Base-by-base conservation (phyloP, 2,113 vertebrate species). In the Actenoides lindsayi region DNA sequence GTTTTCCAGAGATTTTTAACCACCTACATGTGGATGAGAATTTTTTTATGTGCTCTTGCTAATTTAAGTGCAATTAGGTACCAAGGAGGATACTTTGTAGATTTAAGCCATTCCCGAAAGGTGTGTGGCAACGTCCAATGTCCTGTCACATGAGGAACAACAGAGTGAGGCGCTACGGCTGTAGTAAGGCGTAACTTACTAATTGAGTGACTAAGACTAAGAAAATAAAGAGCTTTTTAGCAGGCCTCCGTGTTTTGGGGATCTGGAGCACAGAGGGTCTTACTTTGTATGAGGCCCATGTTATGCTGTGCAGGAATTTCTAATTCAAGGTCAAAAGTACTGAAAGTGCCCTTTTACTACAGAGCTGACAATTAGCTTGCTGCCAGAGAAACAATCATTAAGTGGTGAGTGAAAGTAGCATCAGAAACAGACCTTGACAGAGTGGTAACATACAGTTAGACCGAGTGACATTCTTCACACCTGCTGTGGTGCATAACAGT, bases 401-500 rank as follows among this genome's bases (percentile, higher is more conserved):
- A 91, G 93, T 96, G 96, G 87, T 90, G 96, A 97, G 89, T 96
- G 95, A 92, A 62, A 64, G n/a, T 30, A 21, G 87, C 1, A 11
- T 95, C 80, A 96, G 94, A 89, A 90, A 33, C 3, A 4, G 89
- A 95, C 87, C 86, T 92, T 96, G 96, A 96, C 96, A 97, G 96
- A 86, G 91, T 96, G 96, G 95, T 96, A 97, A 95, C 96, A 91
- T 56, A 85, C 80, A 92, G 86, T 85, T 89, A 96, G 92, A 89
- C 42, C 33, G 2, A 91, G 96, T 92, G 96, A 91, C 93, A 88
- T 84, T 97, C 97, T 97, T 98, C 98, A 98, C 98, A 98, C 98
- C 98, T 99, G 98, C 98, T 98, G 97, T 91, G 74, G 95, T 93
- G 91, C 97, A 97, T 98, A 98, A 98, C 98, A 97, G 97, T 96